These are phyloP conservation scores for Chaenodraco wilsoni DNA, from an alignment of 2,797 vertebrate genomes.

Conservation along the genomic window DNA sequence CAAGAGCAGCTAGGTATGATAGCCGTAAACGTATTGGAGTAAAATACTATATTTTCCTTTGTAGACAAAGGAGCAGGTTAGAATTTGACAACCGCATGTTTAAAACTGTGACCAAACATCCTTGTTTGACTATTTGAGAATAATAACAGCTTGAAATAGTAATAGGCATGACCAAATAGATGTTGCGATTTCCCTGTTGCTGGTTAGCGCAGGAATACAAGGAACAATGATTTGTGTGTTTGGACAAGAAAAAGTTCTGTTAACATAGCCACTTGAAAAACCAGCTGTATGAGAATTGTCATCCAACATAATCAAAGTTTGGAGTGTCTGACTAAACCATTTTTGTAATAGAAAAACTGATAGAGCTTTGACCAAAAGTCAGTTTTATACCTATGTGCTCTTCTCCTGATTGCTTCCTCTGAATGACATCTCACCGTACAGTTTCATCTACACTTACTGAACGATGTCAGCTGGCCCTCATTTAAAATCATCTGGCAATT, in stretches of 20 bases:
- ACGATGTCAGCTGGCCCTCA: constrained; percentile 67
- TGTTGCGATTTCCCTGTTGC: background rate
- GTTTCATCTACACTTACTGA: constrained; percentile 53
- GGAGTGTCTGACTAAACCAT: background rate
- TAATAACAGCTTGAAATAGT: too few relatives aligned
- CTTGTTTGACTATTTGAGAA: too few relatives aligned
- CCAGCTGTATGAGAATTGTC: background rate
- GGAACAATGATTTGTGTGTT: background rate
- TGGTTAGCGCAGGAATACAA: constrained; percentile 10
- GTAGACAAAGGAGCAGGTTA: too few relatives aligned
- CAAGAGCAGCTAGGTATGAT: background rate
- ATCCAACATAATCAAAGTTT: background rate
- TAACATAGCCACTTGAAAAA: background rate
- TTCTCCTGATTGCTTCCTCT: constrained; percentile 27
- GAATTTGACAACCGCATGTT: too few relatives aligned
- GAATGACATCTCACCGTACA: constrained; percentile 34
- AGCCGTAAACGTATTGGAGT: too few relatives aligned
- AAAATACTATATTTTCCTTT: too few relatives aligned
- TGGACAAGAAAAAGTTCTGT: background rate
- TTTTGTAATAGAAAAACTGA: background rate
- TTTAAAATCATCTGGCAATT: constrained; percentile 71
- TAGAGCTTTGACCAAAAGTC: background rate
- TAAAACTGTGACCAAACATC: too few relatives aligned
- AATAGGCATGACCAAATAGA: too few relatives aligned
- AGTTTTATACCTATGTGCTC: constrained; percentile 12